These are phyloP conservation scores for Phaedon cochleariae DNA, from an alignment of 2,888 invertebrate species.

Conservation along the genomic window DNA sequence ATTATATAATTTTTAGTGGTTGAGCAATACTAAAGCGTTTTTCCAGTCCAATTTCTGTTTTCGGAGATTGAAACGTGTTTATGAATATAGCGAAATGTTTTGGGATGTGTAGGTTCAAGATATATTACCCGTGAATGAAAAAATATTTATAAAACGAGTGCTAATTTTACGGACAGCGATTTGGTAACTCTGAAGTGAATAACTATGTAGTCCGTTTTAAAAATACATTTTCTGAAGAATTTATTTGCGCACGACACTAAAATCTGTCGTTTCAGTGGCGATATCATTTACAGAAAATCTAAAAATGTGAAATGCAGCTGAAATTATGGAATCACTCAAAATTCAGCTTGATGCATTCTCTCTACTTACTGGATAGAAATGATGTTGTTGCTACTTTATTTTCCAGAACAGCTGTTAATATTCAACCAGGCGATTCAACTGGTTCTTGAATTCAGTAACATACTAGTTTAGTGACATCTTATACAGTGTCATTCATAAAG, in stretches of 20 bases:
- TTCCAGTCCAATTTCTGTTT: too few relatives aligned
- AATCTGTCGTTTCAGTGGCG: neutral
- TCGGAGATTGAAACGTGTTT: too few relatives aligned
- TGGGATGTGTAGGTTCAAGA: neutral
- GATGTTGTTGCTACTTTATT: too few relatives aligned
- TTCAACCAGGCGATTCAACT: too few relatives aligned
- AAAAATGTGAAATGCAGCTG: neutral
- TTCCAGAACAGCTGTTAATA: too few relatives aligned
- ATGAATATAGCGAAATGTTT: neutral
- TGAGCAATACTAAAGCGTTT: too few relatives aligned
- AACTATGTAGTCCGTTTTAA: conserved; percentile 25
- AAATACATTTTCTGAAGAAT: conserved; percentile 22
- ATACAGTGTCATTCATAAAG: too few relatives aligned
- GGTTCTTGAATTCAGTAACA: too few relatives aligned
- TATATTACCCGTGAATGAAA: neutral
- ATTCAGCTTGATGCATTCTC: too few relatives aligned
- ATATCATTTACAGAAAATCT: conserved; percentile 10
- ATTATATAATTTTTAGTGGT: too few relatives aligned
- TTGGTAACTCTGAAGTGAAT: conserved; percentile 21
- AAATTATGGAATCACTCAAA: neutral
- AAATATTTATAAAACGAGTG: conserved; percentile 18
- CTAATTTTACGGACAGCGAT: conserved; percentile 23
- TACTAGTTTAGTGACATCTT: too few relatives aligned
- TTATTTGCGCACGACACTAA: conserved; percentile 24
- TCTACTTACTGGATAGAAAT: too few relatives aligned